Base-by-base conservation (phyloP, 2,888 invertebrate species). In the Psylliodes chrysocephalus region DNA sequence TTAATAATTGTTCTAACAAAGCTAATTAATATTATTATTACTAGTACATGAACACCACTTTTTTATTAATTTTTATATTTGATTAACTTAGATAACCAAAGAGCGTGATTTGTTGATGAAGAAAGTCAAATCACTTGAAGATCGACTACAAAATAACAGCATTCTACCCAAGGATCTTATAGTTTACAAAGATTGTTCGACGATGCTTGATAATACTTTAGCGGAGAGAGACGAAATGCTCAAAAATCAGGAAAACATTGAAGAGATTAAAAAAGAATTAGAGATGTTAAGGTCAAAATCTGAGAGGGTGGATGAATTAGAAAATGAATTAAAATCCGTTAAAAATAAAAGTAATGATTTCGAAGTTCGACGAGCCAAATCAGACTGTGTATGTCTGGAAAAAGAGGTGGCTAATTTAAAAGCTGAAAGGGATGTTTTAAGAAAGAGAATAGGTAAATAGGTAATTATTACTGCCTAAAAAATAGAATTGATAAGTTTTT, bases 201-300 rank as follows among this genome's bases (percentile, higher is more conserved):
- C 66, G 22, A 72, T 77, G 68, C 42, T 80, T 28, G 78, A 79
- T 47, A 18, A 18, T 15, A 46, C 76, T 3, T 42, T 78, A 55
- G 68, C 73, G 38, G 79, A 81, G 71, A 60, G 77, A n/a, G 75
- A 79, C 35, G 70, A 72, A 22, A 49, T 79, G 60, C 72, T 73
- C 55, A 67, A 71, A 46, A 74, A 78, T 66, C 25, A 77, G 10
- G 63, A 63, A 12, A 54, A 64, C 46, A 65, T 79, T 47, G 68
- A 71, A 35, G 67, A 66, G 19, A 44, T 72, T 35, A 68, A 74
- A 54, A 57, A 65, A 7, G 77, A 79, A 60, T 54, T 75, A 22
- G 63, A 68, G 8, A 60, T 69, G 44, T 67, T 77, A n/a, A 69
- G 71, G 28, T 64, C 51, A 47, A 75, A 74, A 63, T 71, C 70